A percentile compares a stretch with the other conserved stretches of the same genome.
These are phyloP conservation scores for Oncorhynchus kisutch DNA, from an alignment of 2,113 vertebrate genomes.

Conservation along the genomic window DNA sequence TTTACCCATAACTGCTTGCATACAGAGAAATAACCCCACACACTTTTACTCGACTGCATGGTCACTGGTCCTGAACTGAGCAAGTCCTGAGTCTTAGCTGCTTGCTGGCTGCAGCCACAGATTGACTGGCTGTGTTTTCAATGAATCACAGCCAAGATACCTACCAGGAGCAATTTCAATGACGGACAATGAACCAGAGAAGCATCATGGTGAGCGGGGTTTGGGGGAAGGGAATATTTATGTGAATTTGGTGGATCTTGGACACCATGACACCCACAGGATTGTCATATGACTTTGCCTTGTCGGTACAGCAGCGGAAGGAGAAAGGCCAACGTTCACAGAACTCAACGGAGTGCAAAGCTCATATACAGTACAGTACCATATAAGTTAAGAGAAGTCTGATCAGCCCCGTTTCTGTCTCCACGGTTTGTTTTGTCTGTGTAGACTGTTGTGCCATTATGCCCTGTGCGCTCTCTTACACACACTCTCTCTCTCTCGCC, in stretches of 20 bases:
- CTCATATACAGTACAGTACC: constrained; percentile 54
- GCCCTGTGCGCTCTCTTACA: constrained; percentile 53
- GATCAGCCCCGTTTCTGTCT: constrained; percentile 54
- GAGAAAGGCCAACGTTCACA: constrained; percentile 55
- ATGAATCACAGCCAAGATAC: constrained; percentile 10
- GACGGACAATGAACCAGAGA: constrained; percentile 13
- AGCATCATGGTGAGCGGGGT: constrained; percentile 3
- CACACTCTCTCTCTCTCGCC: constrained; percentile 22
- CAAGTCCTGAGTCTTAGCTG: not conserved
- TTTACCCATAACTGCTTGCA: constrained; percentile 22
- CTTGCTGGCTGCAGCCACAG: not conserved
- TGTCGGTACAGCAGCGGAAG: constrained; percentile 33
- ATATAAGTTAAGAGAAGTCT: constrained; percentile 64
- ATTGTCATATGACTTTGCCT: constrained; percentile 50
- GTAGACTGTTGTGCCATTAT: constrained; percentile 70
- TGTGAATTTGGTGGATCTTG: constrained; percentile 35
- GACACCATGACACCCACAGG: constrained; percentile 30
- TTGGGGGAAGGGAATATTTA: constrained; percentile 11
- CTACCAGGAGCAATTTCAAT: constrained; percentile 21
- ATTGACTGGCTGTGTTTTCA: not conserved
- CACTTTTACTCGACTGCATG: constrained; percentile 49
- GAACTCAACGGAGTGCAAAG: constrained; percentile 49
- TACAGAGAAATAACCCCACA: constrained; percentile 37
- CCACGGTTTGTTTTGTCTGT: constrained; percentile 66
- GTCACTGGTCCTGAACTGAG: not conserved